phyloP scores from a whole-genome alignment of 2,888 invertebrate genomes.

The Parnassius apollo region DNA sequence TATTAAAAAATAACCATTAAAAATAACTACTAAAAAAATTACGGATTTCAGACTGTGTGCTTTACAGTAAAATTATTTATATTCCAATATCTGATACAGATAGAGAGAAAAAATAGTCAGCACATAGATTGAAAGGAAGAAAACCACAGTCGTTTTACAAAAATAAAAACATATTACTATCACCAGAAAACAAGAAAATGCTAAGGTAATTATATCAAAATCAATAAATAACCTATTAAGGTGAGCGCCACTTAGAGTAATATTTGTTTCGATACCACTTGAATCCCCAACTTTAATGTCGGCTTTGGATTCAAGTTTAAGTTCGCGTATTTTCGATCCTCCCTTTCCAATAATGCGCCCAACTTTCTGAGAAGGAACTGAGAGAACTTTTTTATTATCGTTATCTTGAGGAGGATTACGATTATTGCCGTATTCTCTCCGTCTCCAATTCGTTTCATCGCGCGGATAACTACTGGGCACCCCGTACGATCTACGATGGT shows the following conservation, averaged over 20 bases:
- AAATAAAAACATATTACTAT: too few relatives aligned
- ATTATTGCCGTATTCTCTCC: constrained; percentile 34
- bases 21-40: too few relatives aligned
- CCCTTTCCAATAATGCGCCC: constrained; percentile 87
- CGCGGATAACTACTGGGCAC: constrained; percentile 38
- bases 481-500: constrained; percentile 31
- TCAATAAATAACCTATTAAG: too few relatives aligned
- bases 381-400: constrained; percentile 55
- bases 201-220: too few relatives aligned
- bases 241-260: constrained; percentile 69
- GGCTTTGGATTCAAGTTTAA: constrained; percentile 87
- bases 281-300: constrained; percentile 84
- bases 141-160: too few relatives aligned
- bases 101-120: too few relatives aligned
- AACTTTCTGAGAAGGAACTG: constrained; percentile 65
- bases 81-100: too few relatives aligned
- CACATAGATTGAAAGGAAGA: too few relatives aligned
- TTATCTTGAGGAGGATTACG: constrained; percentile 42
- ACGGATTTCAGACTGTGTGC: too few relatives aligned
- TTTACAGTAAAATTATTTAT: too few relatives aligned
- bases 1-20: too few relatives aligned
- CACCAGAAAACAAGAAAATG: too few relatives aligned
- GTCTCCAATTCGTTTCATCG: constrained; percentile 54
- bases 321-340: constrained; percentile 91
- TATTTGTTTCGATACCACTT: constrained; percentile 54